Percentiles rank a stretch among this genome's conserved stretches.
Evolutionary conservation across 2,888 invertebrate genomes (phyloP).

Genomic region (Coleophora deauratella): DNA sequence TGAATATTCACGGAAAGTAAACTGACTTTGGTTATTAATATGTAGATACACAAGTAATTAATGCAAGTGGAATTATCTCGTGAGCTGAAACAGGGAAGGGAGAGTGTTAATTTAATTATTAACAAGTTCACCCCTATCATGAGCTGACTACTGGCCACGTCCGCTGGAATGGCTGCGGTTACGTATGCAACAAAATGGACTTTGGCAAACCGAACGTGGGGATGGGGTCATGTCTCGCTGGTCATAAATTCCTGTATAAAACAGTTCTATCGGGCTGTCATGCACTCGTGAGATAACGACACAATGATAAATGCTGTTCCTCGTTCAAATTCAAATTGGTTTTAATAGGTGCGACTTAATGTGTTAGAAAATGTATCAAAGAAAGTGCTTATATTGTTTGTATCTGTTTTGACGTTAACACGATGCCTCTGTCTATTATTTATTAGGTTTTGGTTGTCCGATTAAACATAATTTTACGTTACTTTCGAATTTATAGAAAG

Average conservation of each 20-base stretch:
- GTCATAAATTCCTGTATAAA: constrained; percentile 45
- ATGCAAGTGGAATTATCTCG: not conserved
- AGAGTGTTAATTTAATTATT: constrained; percentile 39
- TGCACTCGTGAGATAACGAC: too few relatives aligned
- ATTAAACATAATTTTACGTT: too few relatives aligned
- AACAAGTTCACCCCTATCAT: constrained; percentile 34
- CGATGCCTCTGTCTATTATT: too few relatives aligned
- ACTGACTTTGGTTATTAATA: constrained; percentile 2
- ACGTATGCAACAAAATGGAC: constrained; percentile 31
- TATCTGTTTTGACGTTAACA: too few relatives aligned
- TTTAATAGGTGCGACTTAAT: too few relatives aligned
- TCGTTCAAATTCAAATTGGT: too few relatives aligned
- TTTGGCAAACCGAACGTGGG: constrained; percentile 25
- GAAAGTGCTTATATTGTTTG: too few relatives aligned
- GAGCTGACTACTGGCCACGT: constrained; percentile 20
- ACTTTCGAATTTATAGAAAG: too few relatives aligned
- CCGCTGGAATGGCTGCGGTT: constrained; percentile 26
- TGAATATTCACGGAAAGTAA: constrained; percentile 1
- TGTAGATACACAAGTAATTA: too few relatives aligned
- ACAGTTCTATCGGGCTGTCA: constrained; percentile 8
- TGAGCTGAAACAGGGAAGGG: constrained; percentile 14
- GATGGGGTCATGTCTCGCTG: constrained; percentile 22
- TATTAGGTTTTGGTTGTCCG: too few relatives aligned
- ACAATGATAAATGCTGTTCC: too few relatives aligned
- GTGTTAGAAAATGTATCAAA: too few relatives aligned